A percentile compares a stretch with the other conserved stretches of the same genome.
phyloP scores from a whole-genome alignment of 1,140 invertebrate genomes.

The Heliconius hermathena region DNA sequence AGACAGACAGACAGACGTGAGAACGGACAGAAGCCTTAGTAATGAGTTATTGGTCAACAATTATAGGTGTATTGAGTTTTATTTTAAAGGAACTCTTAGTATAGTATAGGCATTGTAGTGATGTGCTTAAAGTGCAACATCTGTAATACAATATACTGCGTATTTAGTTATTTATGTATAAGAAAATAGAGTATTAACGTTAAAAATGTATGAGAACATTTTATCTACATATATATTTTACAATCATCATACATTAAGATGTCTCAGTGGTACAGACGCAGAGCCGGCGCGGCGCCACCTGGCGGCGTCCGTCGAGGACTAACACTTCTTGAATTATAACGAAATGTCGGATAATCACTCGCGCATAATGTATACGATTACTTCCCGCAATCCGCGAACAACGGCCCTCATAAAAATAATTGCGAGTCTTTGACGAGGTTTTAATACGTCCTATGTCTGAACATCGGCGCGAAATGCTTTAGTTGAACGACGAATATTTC shows the following conservation, averaged over 20 bases:
- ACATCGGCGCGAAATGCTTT: slow-evolving; percentile 45
- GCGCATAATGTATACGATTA: slow-evolving; percentile 20
- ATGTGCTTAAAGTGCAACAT: too few relatives aligned
- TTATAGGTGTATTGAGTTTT: too few relatives aligned
- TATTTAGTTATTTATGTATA: too few relatives aligned
- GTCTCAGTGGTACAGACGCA: too few relatives aligned
- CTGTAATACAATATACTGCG: too few relatives aligned
- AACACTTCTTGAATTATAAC: background rate
- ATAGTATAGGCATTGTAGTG: too few relatives aligned
- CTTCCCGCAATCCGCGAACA: slow-evolving; percentile 27
- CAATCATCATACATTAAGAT: background rate
- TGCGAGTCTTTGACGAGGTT: slow-evolving; percentile 40
- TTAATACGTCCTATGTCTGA: slow-evolving; percentile 45
- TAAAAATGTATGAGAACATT: too few relatives aligned
- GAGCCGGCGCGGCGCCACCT: background rate
- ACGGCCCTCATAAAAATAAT: slow-evolving; percentile 37
- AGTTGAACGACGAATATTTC: slow-evolving; percentile 64
- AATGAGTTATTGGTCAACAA: too few relatives aligned
- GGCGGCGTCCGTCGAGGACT: background rate
- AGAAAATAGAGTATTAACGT: too few relatives aligned
- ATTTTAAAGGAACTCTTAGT: too few relatives aligned
- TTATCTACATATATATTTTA: background rate
- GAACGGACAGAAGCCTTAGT: too few relatives aligned
- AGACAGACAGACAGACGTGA: too few relatives aligned
- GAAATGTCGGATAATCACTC: slow-evolving; percentile 22